phyloP scores from a whole-genome alignment of 2,888 invertebrate genomes.

The Agonopterix subpropinquella region DNA sequence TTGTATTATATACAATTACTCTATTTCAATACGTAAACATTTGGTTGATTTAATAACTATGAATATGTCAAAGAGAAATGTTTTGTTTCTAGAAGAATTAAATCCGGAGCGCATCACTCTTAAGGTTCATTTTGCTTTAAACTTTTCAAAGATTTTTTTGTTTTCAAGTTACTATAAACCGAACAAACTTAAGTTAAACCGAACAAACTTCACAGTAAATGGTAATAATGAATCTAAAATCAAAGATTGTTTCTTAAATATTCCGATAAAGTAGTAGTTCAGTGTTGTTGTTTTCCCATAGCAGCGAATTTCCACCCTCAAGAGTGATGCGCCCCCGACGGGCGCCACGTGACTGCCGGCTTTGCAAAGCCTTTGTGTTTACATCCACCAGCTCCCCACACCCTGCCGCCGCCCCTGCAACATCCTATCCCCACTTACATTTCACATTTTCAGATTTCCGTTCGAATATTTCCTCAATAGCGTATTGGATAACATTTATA shows the following conservation, averaged over 20 bases:
- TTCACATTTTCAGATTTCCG: conserved; percentile 23
- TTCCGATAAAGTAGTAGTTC: background rate
- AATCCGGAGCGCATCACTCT: conserved; percentile 63
- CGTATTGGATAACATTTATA: background rate
- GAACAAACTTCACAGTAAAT: background rate
- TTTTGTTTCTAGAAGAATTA: conserved; percentile 11
- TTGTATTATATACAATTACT: conserved; percentile 60
- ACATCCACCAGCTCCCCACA: conserved; percentile 43
- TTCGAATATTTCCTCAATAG: background rate
- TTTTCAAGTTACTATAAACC: too few relatives aligned
- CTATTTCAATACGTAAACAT: conserved; percentile 57
- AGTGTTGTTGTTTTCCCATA: background rate
- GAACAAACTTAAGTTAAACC: background rate
- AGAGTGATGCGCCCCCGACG: conserved; percentile 74
- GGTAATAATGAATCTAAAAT: too few relatives aligned
- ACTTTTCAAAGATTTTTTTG: background rate
- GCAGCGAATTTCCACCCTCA: conserved; percentile 34
- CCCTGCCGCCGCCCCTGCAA: conserved; percentile 8
- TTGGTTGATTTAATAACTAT: conserved; percentile 5
- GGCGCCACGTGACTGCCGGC: conserved; percentile 73
- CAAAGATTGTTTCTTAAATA: too few relatives aligned
- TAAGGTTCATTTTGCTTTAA: conserved; percentile 26
- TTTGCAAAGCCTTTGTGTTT: conserved; percentile 62
- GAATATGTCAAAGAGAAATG: conserved; percentile 33
- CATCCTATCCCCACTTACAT: conserved; percentile 22